These are phyloP conservation scores for Sinohyriopsis cumingii DNA, from an alignment of 2,888 invertebrate species.

Conservation along the genomic window DNA sequence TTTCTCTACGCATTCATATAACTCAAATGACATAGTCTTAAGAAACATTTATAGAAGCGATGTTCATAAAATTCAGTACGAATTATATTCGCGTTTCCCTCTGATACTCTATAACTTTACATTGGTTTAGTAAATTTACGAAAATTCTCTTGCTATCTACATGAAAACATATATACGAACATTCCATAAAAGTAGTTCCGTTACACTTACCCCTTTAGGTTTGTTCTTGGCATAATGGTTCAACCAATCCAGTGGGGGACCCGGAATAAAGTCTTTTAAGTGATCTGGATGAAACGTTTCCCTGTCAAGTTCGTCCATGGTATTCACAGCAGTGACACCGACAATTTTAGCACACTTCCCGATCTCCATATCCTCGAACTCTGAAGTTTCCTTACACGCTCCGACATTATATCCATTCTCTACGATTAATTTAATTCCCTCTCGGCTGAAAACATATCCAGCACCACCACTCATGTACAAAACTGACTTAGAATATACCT, in stretches of 20 bases:
- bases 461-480: constrained; percentile 42
- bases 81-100: no score
- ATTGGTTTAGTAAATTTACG: no score
- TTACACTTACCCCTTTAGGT: constrained; percentile 33
- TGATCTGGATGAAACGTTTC: constrained; percentile 38
- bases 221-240: constrained; percentile 32
- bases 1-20: no score
- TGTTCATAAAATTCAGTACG: no score
- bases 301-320: constrained; percentile 32
- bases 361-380: constrained; percentile 35
- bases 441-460: constrained; percentile 33
- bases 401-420: constrained; percentile 30
- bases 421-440: constrained; percentile 24
- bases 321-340: constrained; percentile 28
- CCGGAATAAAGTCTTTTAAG: constrained; percentile 30
- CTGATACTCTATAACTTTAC: no score
- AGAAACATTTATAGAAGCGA: no score
- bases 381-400: constrained; percentile 23
- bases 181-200: no score
- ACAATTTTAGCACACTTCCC: constrained; percentile 28
- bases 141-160: no score
- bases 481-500: constrained; percentile 24
- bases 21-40: no score
- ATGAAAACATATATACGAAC: no score
- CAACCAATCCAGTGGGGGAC: constrained; percentile 36